Percentiles rank a stretch among this genome's conserved stretches.
phyloP scores from a whole-genome alignment of 1,140 invertebrate species.

The Meloidogyne floridensis region DNA sequence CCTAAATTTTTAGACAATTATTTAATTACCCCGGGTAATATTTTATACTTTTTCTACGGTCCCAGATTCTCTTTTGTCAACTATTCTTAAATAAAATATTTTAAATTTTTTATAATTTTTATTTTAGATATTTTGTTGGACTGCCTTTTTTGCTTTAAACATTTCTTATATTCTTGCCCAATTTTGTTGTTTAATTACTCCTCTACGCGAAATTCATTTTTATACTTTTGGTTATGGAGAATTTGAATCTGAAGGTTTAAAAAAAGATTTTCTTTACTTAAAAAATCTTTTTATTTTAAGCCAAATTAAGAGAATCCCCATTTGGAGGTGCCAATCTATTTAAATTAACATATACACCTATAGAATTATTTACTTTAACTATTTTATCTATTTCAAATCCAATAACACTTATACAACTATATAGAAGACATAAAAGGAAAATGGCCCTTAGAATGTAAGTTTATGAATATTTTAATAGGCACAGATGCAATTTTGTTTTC shows the following conservation, averaged over 20 bases:
- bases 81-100: no score
- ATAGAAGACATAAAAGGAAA: constrained; percentile 63
- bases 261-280: constrained; percentile 7
- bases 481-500: not conserved
- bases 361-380: constrained; percentile 58
- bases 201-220: constrained; percentile 51
- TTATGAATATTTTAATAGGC: not conserved
- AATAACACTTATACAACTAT: constrained; percentile 61
- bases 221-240: constrained; percentile 65
- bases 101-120: no score
- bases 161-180: constrained; percentile 53
- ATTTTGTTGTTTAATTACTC: constrained; percentile 61
- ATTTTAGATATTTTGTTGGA: constrained; percentile 56
- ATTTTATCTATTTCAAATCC: constrained; percentile 62
- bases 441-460: constrained; percentile 64
- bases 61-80: no score
- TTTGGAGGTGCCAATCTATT: constrained; percentile 49
- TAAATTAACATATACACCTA: constrained; percentile 58
- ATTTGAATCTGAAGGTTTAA: constrained; percentile 51
- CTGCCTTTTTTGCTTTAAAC: constrained; percentile 53
- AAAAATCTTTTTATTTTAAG: constrained; percentile 22
- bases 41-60: no score
- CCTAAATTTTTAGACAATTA: no score
- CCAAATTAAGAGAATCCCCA: not conserved
- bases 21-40: no score